A percentile compares a stretch with the other conserved stretches of the same genome.
These are phyloP conservation scores for Zaprionus ornatus DNA, from an alignment of 1,140 invertebrate genomes.

Conservation along the genomic window DNA sequence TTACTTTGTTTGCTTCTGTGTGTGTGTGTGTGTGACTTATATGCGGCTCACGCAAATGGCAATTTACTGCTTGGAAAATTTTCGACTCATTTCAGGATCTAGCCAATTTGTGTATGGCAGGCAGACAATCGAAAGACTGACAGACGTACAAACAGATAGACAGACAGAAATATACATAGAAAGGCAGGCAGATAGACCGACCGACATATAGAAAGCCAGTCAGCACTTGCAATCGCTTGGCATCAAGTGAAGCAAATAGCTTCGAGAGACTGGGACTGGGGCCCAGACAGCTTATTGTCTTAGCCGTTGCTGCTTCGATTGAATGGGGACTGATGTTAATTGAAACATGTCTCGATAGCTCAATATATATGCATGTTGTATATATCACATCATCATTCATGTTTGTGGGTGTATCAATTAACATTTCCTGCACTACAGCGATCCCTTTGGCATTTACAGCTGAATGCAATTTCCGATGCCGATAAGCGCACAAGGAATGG, in stretches of 20 bases:
- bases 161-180: too few species aligned
- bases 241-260: not conserved
- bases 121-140: not conserved
- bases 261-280: not conserved
- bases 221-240: not conserved
- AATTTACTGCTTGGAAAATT: conserved; percentile 48
- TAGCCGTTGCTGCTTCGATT: conserved; percentile 1
- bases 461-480: not conserved
- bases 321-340: conserved; percentile 1
- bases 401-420: not conserved
- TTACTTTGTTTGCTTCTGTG: conserved; percentile 2
- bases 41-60: conserved; percentile 46
- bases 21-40: conserved; percentile 22
- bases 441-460: not conserved
- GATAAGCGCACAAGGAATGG: not conserved
- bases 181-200: not conserved
- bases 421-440: not conserved
- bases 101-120: conserved; percentile 16
- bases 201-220: not conserved
- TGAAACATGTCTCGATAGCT: not conserved
- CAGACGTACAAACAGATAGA: not conserved
- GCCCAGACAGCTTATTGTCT: conserved; percentile 24
- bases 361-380: not conserved
- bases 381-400: not conserved
- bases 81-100: conserved; percentile 26